These are phyloP conservation scores for Drosophila falleni DNA, from an alignment of 2,888 invertebrate species.

Conservation along the genomic window DNA sequence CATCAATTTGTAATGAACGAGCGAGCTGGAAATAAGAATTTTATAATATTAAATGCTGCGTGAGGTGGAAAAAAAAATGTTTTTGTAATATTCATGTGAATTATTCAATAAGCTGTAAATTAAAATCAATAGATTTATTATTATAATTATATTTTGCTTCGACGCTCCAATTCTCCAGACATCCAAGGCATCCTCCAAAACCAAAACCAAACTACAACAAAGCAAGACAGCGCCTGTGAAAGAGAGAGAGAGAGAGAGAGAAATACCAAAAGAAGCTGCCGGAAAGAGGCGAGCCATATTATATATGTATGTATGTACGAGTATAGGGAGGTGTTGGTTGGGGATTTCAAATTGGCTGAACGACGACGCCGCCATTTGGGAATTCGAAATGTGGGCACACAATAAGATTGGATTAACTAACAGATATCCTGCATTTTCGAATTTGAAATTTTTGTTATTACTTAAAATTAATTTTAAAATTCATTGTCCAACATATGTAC, in stretches of 20 bases:
- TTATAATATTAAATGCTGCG: conserved; percentile 41
- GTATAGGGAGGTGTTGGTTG: conserved; percentile 20
- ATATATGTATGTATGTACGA: conserved; percentile 50
- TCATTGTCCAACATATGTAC: no score
- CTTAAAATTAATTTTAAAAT: no score
- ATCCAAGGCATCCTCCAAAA: conserved; percentile 36
- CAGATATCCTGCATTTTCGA: conserved; percentile 14
- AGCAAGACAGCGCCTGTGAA: conserved; percentile 62
- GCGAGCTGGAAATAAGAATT: conserved; percentile 36
- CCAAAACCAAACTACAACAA: conserved; percentile 77
- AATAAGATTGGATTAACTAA: conserved; percentile 4
- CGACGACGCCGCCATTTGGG: conserved; percentile 45
- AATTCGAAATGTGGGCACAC: neutral
- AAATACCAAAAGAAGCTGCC: conserved; percentile 33
- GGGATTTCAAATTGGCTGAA: conserved; percentile 42
- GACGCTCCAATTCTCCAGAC: conserved; percentile 29
- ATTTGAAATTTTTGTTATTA: no score
- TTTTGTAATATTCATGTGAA: conserved; percentile 51
- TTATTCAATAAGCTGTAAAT: conserved; percentile 66
- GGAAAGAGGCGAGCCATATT: conserved; percentile 39
- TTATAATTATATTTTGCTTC: conserved; percentile 50
- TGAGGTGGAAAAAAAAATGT: conserved; percentile 1
- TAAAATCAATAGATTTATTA: conserved; percentile 74
- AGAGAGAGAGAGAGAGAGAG: conserved; percentile 34
- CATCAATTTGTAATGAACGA: conserved; percentile 68